These are phyloP conservation scores for Sinocyclocheilus anophthalmus DNA, from an alignment of 2,113 vertebrate genomes.

Conservation along the genomic window DNA sequence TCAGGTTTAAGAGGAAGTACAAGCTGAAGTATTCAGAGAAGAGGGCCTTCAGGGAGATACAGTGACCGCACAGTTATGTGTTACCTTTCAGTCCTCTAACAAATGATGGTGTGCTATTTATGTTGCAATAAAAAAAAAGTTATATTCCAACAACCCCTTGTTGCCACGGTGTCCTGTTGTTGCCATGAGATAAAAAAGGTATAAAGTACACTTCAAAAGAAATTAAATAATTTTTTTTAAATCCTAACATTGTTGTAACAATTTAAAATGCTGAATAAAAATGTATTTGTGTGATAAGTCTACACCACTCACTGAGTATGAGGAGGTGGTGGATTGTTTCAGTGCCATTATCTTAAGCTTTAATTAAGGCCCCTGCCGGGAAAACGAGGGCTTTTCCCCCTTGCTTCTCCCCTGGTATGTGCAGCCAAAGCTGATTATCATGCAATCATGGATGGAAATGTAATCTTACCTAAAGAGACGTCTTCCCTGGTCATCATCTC, in stretches of 20 bases:
- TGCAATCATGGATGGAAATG: constrained; percentile 67
- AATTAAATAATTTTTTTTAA: no score
- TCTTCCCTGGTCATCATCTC: constrained; percentile 3
- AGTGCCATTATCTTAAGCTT: constrained; percentile 60
- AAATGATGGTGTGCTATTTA: not conserved
- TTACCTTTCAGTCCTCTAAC: not conserved
- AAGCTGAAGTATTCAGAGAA: constrained; percentile 89
- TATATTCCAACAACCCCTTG: not conserved
- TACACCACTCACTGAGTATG: constrained; percentile 14
- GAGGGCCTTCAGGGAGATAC: constrained; percentile 83
- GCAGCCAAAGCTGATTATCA: constrained; percentile 70
- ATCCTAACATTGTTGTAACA: not conserved
- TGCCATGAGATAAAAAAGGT: no score
- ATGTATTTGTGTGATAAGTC: not conserved
- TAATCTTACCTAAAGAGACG: constrained; percentile 62
- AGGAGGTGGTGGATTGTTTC: constrained; percentile 60
- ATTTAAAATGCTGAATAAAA: not conserved
- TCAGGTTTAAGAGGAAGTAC: constrained; percentile 85
- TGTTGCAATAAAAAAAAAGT: not conserved
- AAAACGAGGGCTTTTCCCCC: constrained; percentile 42
- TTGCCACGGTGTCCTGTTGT: no score
- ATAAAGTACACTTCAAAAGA: not conserved
- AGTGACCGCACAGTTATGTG: constrained; percentile 59
- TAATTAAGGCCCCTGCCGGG: constrained; percentile 65
- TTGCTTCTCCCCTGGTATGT: constrained; percentile 38